Base-by-base conservation (phyloP, 1,140 invertebrate species). In the Tetramorium parvispinum region DNA sequence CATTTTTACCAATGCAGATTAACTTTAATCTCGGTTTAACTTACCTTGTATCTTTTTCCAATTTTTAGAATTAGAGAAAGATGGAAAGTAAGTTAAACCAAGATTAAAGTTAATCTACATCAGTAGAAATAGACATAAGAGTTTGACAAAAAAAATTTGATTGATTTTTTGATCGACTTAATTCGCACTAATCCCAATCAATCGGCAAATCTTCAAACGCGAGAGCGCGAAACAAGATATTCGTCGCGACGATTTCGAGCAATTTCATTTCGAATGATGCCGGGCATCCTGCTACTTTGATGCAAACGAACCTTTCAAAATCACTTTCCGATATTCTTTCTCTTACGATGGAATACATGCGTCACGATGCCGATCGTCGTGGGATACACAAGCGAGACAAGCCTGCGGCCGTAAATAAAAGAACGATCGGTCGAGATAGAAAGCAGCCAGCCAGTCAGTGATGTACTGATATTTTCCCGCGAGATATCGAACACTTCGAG, bases 331-430 rank as follows among this genome's bases (percentile, higher is more conserved):
- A 83, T 83, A 83, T 83, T 61, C 68, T 10, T 11, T 71, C 66
- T 71, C 27, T 3, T 40, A 21, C 21, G 51, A 81, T 37, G 53
- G 13, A 49, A 75, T 55, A 43, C 79, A 83, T 37, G 79, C 68
- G 79, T 73, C 57, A 83, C 68, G 68, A 83, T 11, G 55, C 55
- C 27, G 66, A 73, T 83, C 79, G 66, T 82, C 79, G 66, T 83
- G 53, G 40, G 68, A 59, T 82, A 66, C 21, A 83, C 57, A 51
- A 24, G 51, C 32, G 75, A 86, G 83, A 61, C 68, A 27, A 81
- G 63, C 63, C 79, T 27, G 40, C 53, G 79, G 79, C 68, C 61
- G 61, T 87, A 79, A 87, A 89, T 91, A 90, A 90, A 89, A 79
- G 65, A 66, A 55, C 66, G 81, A 88, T 91, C 86, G 85, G 63